Conservation (phyloP, 2,113 vertebrate genomes). For the Chaetodon auriga region DNA sequence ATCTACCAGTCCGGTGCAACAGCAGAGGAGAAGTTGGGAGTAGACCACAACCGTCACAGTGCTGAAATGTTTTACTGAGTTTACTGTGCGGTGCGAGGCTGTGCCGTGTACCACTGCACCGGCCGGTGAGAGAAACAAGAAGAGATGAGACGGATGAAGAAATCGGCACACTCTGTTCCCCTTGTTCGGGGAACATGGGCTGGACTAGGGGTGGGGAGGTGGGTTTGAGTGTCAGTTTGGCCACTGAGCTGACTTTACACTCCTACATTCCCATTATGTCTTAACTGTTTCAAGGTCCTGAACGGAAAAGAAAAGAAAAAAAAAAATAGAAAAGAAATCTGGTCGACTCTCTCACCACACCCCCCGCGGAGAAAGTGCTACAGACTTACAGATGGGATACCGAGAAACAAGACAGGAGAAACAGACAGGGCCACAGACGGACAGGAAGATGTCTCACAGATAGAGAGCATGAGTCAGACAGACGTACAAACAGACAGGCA, state of each 20-base stretch:
- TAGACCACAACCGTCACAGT: conserved; percentile 12
- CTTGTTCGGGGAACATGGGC: conserved; percentile 65
- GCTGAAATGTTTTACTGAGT: conserved; percentile 30
- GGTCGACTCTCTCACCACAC: conserved; percentile 25
- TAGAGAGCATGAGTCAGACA: conserved; percentile 46
- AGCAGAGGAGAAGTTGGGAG: conserved; percentile 11
- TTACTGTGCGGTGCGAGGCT: conserved; percentile 35
- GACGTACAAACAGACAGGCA: conserved; percentile 37
- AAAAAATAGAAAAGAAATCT: conserved; percentile 46
- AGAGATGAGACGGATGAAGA: conserved; percentile 72
- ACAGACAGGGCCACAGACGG: conserved; percentile 39
- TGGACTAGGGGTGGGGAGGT: conserved; percentile 60
- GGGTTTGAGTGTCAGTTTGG: conserved; percentile 55
- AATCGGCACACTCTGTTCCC: conserved; percentile 82
- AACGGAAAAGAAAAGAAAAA: conserved; percentile 9
- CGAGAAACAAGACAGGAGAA: conserved; percentile 30
- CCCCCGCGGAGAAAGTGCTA: conserved; percentile 47
- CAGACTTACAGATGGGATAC: conserved; percentile 46
- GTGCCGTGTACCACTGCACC: conserved; percentile 36
- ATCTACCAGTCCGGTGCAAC: not conserved
- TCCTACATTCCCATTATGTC: conserved; percentile 67
- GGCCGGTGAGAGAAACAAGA: conserved; percentile 57
- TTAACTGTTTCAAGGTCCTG: conserved; percentile 78
- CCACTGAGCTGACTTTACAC: conserved; percentile 67
- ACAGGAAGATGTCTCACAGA: conserved; percentile 55